Evolutionary conservation across 2,797 vertebrate species (phyloP).

Genomic region (Tangara arthus): DNA sequence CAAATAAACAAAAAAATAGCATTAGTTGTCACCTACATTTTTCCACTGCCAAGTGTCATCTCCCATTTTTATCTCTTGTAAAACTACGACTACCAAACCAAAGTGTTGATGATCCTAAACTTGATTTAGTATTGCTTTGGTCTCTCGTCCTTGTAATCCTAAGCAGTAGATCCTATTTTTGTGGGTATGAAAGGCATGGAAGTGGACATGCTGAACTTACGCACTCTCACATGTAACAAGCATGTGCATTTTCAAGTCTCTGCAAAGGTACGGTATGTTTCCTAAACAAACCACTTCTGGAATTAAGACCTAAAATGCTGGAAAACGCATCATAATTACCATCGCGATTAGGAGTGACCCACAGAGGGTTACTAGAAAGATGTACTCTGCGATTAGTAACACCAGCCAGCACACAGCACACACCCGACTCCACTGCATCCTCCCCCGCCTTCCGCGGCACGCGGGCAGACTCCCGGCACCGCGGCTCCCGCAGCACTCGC

Average conservation of each 20-base stretch:
- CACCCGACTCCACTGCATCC: neutral
- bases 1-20: neutral
- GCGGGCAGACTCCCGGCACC: neutral
- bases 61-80: neutral
- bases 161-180: neutral
- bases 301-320: neutral
- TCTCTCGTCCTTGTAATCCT: neutral
- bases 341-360: neutral
- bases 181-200: neutral
- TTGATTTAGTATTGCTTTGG: neutral
- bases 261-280: neutral
- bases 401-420: neutral
- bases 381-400: fast-evolving
- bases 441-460: neutral
- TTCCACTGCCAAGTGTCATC: neutral
- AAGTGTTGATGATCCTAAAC: neutral
- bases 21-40: neutral
- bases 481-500: neutral
- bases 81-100: neutral
- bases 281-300: neutral
- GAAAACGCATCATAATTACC: fast-evolving
- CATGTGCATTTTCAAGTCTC: neutral
- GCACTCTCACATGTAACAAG: neutral
- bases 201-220: fast-evolving
- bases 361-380: neutral